These are phyloP conservation scores for Scylla paramamosain DNA, from an alignment of 1,140 invertebrate genomes.

Conservation along the genomic window DNA sequence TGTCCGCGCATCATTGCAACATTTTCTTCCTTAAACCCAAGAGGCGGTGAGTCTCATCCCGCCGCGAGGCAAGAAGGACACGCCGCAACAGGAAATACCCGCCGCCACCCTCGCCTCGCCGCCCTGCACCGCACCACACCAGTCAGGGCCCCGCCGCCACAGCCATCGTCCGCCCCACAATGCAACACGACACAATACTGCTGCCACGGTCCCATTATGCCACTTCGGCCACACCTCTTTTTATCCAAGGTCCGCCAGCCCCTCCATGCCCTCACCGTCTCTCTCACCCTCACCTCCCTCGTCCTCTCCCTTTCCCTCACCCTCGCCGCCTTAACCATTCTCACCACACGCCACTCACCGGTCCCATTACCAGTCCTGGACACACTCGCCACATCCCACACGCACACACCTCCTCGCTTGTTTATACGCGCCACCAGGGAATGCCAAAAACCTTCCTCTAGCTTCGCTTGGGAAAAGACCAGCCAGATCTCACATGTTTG, in stretches of 20 bases:
- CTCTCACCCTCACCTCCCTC: not conserved
- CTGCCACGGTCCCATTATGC: not conserved
- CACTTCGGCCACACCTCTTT: not conserved
- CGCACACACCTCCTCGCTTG: not conserved
- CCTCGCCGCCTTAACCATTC: not conserved
- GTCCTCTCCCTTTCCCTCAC: not conserved
- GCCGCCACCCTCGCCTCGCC: not conserved
- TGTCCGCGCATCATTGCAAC: too few species aligned
- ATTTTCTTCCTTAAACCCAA: not conserved
- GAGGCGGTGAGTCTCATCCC: not conserved
- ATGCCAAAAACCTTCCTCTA: too few species aligned
- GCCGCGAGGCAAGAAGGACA: not conserved
- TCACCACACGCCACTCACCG: not conserved
- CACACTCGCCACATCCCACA: not conserved
- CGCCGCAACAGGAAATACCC: not conserved
- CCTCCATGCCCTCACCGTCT: not conserved
- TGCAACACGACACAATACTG: constrained; percentile 7
- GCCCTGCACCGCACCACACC: not conserved
- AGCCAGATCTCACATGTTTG: too few species aligned
- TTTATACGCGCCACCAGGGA: not conserved
- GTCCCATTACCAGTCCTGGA: not conserved
- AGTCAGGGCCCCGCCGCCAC: not conserved
- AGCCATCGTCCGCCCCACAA: not conserved
- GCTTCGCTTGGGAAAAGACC: too few species aligned
- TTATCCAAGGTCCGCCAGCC: not conserved